Percentiles rank a stretch among this genome's conserved stretches.
phyloP scores from a whole-genome alignment of 2,888 invertebrate genomes.

The Lasius platythorax region DNA sequence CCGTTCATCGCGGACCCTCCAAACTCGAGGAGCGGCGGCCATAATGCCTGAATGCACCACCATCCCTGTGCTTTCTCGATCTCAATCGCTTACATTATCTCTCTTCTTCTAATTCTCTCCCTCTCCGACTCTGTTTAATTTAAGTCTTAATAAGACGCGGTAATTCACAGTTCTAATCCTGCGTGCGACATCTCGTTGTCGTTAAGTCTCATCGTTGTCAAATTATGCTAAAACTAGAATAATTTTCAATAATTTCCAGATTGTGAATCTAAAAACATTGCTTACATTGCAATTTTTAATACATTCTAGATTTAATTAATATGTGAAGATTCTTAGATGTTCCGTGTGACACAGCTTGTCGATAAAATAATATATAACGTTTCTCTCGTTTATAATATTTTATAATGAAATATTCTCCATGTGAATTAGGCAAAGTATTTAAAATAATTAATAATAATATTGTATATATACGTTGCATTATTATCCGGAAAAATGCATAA shows the following conservation, averaged over 20 bases:
- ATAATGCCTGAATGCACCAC: conserved; percentile 84
- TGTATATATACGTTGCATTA: not conserved
- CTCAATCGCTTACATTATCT: conserved; percentile 48
- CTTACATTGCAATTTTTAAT: not conserved
- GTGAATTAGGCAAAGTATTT: not conserved
- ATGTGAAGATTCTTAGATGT: not conserved
- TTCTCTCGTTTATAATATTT: not conserved
- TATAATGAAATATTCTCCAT: not conserved
- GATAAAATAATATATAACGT: not conserved
- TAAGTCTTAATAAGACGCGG: conserved; percentile 83
- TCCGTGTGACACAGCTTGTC: not conserved
- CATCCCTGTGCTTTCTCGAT: conserved; percentile 74
- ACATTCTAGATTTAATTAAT: not conserved
- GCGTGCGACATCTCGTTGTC: conserved; percentile 78
- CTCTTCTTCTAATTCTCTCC: conserved; percentile 40
- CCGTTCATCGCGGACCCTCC: conserved; percentile 82
- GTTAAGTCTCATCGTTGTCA: conserved; percentile 73
- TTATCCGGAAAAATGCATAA: not conserved
- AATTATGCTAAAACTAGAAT: conserved; percentile 52
- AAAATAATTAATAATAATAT: conserved; percentile 6
- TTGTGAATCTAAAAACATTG: not conserved
- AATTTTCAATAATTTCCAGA: not conserved
- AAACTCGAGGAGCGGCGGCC: conserved; percentile 84
- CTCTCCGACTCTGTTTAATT: conserved; percentile 76
- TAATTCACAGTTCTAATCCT: conserved; percentile 80